Base-by-base conservation (phyloP, 2,113 vertebrate genomes). In the Stigmatopora nigra region DNA sequence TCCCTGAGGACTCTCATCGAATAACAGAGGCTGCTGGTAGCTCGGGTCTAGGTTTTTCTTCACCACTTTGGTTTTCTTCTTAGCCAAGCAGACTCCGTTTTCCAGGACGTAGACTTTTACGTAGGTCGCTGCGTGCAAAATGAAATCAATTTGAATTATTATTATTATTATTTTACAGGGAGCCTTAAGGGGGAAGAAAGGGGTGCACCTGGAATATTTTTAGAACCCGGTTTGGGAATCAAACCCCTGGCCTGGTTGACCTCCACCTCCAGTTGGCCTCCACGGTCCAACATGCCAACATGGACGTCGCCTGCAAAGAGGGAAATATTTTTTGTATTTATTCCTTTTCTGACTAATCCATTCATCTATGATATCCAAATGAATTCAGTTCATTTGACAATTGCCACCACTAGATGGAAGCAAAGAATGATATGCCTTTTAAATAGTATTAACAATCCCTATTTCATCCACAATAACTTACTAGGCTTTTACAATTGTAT, bases 91-190 rank as follows among this genome's bases (percentile, higher is more conserved):
- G 69, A 89, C 71, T 0, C 97, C 97, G 0, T 95, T 96, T 87
- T 99, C 95, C 79, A 99, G 77, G 66, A 99, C 88, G 53, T 99
- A 99, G 48, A 94, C 94, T 74, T 99, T 99, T 47, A 97, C 92
- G 0, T 99, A 99, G 35, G 94, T 94, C 17, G 94, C 97, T 99
- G 73, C 66, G 63, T 31, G 41, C 17, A 44, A 12, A 63, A 13
- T 45, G 4, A 22, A n/a, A 31, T 15, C 5, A 31, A 6, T 3
- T 20, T 13, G 1, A 4, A 8, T 14, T 0, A 31, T 31, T 56
- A 2, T 15, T 22, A 13, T 22, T n/a, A n/a, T n/a, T n/a, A n/a
- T n/a, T n/a, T n/a, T 2, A 16, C 22, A 15, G 6, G 22, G 7
- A 22, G 5, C 19, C 12, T 11, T 0, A 25, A 14, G 16, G 57